phyloP scores from a whole-genome alignment of 2,797 vertebrate species.

The Takifugu ocellatus region DNA sequence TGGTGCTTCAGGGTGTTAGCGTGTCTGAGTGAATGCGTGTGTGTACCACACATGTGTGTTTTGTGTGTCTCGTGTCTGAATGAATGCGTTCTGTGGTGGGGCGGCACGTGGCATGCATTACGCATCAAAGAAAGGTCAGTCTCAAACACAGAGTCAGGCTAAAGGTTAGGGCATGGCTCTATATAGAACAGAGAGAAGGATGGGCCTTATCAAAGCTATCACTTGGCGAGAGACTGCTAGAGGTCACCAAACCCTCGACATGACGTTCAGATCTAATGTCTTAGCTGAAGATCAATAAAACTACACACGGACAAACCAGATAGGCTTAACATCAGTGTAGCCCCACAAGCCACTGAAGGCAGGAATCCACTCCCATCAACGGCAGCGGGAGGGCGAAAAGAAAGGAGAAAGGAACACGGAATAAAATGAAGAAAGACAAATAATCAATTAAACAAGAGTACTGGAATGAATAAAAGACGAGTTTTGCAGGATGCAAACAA shows the following conservation, averaged over 20 bases:
- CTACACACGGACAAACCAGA: conserved; percentile 73
- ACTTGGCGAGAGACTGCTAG: conserved; percentile 71
- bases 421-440: conserved; percentile 62
- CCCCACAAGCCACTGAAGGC: conserved; percentile 59
- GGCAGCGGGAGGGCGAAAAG: conserved; percentile 9
- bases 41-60: conserved; percentile 20
- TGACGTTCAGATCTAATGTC: conserved; percentile 75
- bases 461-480: conserved; percentile 64
- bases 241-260: conserved; percentile 74
- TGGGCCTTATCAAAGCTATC: conserved; percentile 73
- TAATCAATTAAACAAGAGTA: conserved; percentile 72
- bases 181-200: conserved; percentile 74
- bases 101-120: conserved; percentile 72
- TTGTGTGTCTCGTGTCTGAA: conserved; percentile 49
- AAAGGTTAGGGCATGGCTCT: conserved; percentile 73
- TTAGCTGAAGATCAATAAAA: conserved; percentile 72
- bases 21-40: conserved; percentile 17
- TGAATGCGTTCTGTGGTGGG: conserved; percentile 57
- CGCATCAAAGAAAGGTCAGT: conserved; percentile 77
- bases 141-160: conserved; percentile 72
- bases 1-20: conserved; percentile 69
- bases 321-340: conserved; percentile 70
- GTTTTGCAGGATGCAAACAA: conserved; percentile 66
- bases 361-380: conserved; percentile 39
- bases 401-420: conserved; percentile 35